Evolutionary conservation across 2,113 vertebrate genomes (phyloP).

Genomic region (Chionomys nivalis): DNA sequence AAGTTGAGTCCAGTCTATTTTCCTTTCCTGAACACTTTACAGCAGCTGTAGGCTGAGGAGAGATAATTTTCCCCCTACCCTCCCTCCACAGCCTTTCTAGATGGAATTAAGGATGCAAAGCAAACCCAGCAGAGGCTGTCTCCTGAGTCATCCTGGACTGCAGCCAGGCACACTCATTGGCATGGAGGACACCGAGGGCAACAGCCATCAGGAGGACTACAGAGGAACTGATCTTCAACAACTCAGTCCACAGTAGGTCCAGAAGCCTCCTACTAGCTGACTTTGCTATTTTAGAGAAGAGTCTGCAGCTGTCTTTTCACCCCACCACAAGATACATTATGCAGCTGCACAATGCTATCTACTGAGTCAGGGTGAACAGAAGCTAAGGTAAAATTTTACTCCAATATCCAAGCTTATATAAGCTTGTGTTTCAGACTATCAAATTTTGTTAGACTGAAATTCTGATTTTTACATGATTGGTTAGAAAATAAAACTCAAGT

Average conservation of each 20-base stretch:
- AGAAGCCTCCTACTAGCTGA: neutral
- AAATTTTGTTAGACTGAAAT: slow-evolving; percentile 33
- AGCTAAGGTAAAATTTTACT: slow-evolving; percentile 38
- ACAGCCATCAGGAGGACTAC: neutral
- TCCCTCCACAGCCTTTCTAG: neutral
- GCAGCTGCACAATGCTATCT: neutral
- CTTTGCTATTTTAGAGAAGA: neutral
- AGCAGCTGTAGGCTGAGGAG: neutral
- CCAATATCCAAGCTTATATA: neutral
- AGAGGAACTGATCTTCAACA: neutral
- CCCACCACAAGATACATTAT: neutral
- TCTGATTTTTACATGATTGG: slow-evolving; percentile 28
- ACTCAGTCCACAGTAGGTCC: neutral
- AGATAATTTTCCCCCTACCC: neutral
- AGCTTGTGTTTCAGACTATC: neutral
- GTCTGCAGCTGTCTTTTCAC: neutral
- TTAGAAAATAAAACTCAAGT: slow-evolving; percentile 56
- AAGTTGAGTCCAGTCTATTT: neutral
- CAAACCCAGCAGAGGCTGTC: neutral
- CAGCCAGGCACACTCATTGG: neutral
- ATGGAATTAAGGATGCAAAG: slow-evolving; percentile 4
- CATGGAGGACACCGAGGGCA: neutral
- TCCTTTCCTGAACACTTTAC: neutral
- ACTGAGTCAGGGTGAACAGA: neutral
- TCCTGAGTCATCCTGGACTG: neutral